phyloP scores from a whole-genome alignment of 2,113 vertebrate genomes.

The Lates calcarifer region DNA sequence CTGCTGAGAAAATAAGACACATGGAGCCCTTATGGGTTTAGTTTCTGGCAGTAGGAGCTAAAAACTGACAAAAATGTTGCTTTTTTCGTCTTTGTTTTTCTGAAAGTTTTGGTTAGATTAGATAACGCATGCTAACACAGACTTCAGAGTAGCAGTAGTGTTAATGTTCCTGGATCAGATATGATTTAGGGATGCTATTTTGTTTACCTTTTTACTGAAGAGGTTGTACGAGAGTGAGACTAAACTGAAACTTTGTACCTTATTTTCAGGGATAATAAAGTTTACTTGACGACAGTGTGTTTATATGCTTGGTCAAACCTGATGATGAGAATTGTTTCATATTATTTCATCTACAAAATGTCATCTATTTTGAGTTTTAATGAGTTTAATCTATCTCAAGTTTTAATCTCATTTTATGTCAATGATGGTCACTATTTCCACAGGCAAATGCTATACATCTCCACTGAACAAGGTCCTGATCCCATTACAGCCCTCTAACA shows the following conservation, averaged over 20 bases:
- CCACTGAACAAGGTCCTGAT: background rate
- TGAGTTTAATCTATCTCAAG: background rate
- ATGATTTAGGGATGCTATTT: background rate
- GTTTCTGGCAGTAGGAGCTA: background rate
- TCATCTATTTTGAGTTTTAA: too few species aligned
- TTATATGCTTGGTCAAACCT: too few species aligned
- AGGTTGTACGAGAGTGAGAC: background rate
- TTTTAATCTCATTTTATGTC: background rate
- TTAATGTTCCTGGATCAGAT: background rate
- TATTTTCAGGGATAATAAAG: too few species aligned
- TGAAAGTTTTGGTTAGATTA: background rate
- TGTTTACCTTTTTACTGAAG: background rate
- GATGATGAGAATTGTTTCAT: background rate
- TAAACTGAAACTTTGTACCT: too few species aligned
- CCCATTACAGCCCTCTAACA: background rate
- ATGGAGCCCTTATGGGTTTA: slow-evolving; percentile 4
- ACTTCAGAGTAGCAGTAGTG: background rate
- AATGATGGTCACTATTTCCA: background rate
- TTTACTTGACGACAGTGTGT: too few species aligned
- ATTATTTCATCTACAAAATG: background rate
- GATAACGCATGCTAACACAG: background rate
- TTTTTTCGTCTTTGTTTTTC: background rate
- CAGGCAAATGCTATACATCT: too few species aligned
- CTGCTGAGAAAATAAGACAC: background rate
- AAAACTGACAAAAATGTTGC: background rate